These are phyloP conservation scores for Urophycis tenuis DNA, from an alignment of 2,797 vertebrate species.

Conservation along the genomic window DNA sequence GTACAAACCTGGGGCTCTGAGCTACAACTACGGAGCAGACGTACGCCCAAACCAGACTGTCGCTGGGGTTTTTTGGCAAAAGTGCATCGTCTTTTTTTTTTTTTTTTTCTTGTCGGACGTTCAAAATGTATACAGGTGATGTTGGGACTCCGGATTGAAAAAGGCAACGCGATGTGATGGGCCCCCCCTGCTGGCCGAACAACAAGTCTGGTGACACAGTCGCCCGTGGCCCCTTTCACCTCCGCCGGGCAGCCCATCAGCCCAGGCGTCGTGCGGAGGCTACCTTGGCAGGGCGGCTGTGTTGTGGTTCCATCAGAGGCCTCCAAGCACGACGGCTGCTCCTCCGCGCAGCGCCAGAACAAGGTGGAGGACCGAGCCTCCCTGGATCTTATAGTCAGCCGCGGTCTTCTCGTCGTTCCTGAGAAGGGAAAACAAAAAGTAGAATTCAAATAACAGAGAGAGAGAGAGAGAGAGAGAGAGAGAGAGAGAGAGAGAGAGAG, in stretches of 20 bases:
- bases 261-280: not conserved
- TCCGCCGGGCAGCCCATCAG: not conserved
- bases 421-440: not conserved
- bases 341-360: slow-evolving; percentile 86
- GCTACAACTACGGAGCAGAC: not conserved
- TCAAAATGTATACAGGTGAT: too few relatives aligned
- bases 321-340: slow-evolving; percentile 16
- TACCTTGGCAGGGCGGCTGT: not conserved
- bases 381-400: slow-evolving; percentile 89
- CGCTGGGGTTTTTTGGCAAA: not conserved
- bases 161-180: not conserved
- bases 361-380: slow-evolving; percentile 87
- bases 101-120: too few relatives aligned
- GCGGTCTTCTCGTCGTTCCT: slow-evolving; percentile 95
- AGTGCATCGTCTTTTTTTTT: not conserved
- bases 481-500: too few relatives aligned
- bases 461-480: too few relatives aligned
- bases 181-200: not conserved
- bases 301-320: not conserved
- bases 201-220: not conserved
- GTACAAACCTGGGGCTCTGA: not conserved
- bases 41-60: not conserved
- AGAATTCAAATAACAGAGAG: not conserved
- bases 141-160: not conserved
- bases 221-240: too few relatives aligned